Percentiles rank a stretch among this genome's conserved stretches.
Conservation (phyloP, 2,113 vertebrate genomes). For the Callocephalon fimbriatum region DNA sequence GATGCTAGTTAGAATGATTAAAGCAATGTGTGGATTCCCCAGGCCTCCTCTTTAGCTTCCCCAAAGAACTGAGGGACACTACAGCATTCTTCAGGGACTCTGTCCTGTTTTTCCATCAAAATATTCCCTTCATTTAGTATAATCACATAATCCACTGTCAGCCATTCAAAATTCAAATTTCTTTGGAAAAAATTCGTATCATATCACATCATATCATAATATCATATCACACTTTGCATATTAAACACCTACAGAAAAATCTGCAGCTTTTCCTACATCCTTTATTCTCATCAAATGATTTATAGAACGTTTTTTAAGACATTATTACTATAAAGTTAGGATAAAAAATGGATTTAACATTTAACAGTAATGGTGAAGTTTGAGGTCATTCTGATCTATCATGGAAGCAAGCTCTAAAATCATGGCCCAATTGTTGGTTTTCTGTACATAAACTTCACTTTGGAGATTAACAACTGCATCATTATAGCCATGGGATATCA, state of each 20-base stretch:
- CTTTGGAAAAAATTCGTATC: neutral
- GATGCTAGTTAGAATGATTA: neutral
- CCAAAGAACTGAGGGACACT: neutral
- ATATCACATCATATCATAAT: neutral
- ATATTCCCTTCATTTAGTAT: neutral
- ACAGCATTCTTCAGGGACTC: neutral
- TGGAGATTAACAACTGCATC: neutral
- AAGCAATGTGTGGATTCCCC: neutral
- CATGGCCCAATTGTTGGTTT: neutral
- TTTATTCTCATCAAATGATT: neutral
- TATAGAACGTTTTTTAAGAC: neutral
- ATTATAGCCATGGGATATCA: neutral
- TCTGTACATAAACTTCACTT: neutral
- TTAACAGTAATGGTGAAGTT: neutral
- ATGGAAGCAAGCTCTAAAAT: neutral
- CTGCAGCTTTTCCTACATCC: neutral
- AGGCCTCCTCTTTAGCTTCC: neutral
- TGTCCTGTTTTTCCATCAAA: neutral
- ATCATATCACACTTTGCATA: neutral
- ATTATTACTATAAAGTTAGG: neutral
- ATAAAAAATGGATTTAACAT: neutral
- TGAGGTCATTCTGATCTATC: neutral
- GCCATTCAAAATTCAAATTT: neutral
- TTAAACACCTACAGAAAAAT: neutral
- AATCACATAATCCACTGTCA: neutral